phyloP scores from a whole-genome alignment of 2,888 invertebrate species.

The Ditula angustiorana region DNA sequence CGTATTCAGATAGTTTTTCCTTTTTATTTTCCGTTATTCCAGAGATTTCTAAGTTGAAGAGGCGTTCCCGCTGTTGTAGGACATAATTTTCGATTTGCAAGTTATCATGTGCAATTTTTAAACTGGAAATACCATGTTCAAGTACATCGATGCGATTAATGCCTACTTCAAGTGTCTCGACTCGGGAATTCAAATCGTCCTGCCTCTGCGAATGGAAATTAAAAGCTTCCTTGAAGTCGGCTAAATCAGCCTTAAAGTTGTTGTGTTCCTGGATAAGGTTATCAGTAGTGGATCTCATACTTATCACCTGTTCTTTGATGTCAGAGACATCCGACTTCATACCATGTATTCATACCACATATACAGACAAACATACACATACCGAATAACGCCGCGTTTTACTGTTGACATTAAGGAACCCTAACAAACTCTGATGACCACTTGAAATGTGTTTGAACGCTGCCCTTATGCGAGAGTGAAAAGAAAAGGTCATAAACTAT shows the following conservation, averaged over 20 bases:
- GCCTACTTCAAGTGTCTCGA: too few relatives aligned
- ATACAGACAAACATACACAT: too few relatives aligned
- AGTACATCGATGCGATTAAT: too few relatives aligned
- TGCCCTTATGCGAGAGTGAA: too few relatives aligned
- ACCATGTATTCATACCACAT: not conserved
- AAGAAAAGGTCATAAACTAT: too few relatives aligned
- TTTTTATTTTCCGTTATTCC: slow-evolving; percentile 2
- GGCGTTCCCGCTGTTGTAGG: slow-evolving; percentile 8
- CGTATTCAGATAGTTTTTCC: not conserved
- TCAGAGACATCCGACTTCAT: slow-evolving; percentile 2
- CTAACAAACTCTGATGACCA: too few relatives aligned
- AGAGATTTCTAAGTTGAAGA: not conserved
- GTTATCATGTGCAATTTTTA: too few relatives aligned
- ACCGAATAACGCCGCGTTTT: too few relatives aligned
- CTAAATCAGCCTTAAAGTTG: not conserved
- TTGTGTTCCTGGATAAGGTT: not conserved
- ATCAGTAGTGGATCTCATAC: not conserved
- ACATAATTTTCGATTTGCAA: too few relatives aligned
- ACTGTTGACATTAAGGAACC: too few relatives aligned
- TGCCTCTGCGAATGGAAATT: slow-evolving; percentile 11
- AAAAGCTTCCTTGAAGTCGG: not conserved
- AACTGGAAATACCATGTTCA: too few relatives aligned
- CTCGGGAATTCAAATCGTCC: not conserved
- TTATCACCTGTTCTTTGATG: not conserved
- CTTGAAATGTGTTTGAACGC: too few relatives aligned